phyloP scores from a whole-genome alignment of 2,113 vertebrate species.

The Heloderma charlesbogerti region DNA sequence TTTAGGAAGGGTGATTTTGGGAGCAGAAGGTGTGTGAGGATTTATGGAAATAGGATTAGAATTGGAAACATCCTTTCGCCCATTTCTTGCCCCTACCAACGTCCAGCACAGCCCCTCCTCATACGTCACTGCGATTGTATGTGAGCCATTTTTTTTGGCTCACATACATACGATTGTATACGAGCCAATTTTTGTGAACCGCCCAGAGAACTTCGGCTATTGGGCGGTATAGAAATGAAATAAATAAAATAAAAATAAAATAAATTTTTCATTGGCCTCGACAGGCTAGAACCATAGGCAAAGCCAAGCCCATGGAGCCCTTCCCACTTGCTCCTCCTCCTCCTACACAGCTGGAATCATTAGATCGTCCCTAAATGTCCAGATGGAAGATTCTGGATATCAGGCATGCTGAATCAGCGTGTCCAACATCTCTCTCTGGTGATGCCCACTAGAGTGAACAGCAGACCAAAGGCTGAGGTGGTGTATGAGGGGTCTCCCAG shows the following conservation, averaged over 20 bases:
- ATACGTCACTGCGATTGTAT: neutral
- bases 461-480: neutral
- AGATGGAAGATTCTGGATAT: neutral
- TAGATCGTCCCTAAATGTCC: neutral
- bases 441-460: neutral
- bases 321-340: neutral
- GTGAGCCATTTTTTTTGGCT: neutral
- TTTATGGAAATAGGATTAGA: neutral
- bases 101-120: neutral
- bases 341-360: neutral
- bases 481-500: neutral
- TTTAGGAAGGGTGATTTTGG: fast-evolving
- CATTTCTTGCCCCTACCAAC: neutral
- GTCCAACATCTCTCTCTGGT: neutral
- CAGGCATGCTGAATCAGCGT: neutral
- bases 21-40: neutral
- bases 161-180: no score
- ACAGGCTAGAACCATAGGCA: neutral
- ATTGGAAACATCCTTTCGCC: fast-evolving
- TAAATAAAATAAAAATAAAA: no score
- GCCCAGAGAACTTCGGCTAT: no score
- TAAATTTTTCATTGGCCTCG: neutral
- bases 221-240: no score
- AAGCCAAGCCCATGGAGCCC: neutral
- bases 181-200: no score